phyloP scores from a whole-genome alignment of 2,113 vertebrate species.

The Pseudorhombus dupliciocellatus region DNA sequence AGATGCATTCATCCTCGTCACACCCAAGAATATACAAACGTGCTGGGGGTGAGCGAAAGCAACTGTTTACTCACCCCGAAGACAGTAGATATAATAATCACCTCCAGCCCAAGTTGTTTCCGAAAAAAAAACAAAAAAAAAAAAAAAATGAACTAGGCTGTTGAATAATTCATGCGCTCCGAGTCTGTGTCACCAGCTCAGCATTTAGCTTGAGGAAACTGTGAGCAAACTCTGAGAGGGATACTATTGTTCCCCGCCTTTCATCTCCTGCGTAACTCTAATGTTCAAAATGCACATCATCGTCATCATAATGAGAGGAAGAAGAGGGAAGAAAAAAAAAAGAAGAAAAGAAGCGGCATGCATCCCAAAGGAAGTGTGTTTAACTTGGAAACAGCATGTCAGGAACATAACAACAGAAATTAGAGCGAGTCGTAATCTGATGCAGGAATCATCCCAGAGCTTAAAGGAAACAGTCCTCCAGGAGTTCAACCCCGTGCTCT shows the following conservation, averaged over 20 bases:
- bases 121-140: too few species aligned
- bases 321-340: slow-evolving; percentile 19
- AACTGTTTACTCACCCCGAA: slow-evolving; percentile 72
- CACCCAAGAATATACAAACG: slow-evolving; percentile 51
- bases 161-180: slow-evolving; percentile 72
- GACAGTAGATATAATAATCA: slow-evolving; percentile 78
- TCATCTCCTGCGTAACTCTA: slow-evolving; percentile 55
- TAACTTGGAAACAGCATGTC: slow-evolving; percentile 15
- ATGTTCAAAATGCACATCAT: slow-evolving; percentile 57
- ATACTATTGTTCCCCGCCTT: slow-evolving; percentile 62
- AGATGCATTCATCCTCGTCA: slow-evolving; percentile 61
- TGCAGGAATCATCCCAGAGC: neutral
- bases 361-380: slow-evolving; percentile 17
- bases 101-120: slow-evolving; percentile 54
- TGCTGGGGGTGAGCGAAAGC: slow-evolving; percentile 25
- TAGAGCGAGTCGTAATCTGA: neutral
- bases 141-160: slow-evolving; percentile 71
- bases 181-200: slow-evolving; percentile 70
- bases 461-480: neutral
- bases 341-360: neutral
- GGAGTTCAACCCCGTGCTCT: neutral
- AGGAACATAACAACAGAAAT: slow-evolving; percentile 4
- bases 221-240: slow-evolving; percentile 53
- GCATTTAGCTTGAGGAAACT: slow-evolving; percentile 73
- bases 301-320: slow-evolving; percentile 46